A percentile compares a stretch with the other conserved stretches of the same genome.
These are phyloP conservation scores for Todiramphus chloris DNA, from an alignment of 2,113 vertebrate species.

Conservation along the genomic window DNA sequence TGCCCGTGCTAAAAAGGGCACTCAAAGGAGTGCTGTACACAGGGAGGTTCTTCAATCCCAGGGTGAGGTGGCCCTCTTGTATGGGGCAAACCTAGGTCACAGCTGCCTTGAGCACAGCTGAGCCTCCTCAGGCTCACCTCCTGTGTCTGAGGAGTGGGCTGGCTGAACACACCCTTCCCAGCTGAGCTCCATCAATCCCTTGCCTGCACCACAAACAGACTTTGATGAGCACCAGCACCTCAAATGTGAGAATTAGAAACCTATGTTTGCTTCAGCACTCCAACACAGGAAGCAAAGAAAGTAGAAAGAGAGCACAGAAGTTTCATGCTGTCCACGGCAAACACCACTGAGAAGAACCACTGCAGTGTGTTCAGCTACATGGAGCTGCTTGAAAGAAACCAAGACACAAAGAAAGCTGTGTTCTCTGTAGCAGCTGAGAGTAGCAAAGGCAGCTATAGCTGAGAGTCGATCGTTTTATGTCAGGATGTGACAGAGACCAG, in stretches of 20 bases:
- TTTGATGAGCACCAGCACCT: background rate
- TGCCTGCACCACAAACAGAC: background rate
- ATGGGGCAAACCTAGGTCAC: background rate
- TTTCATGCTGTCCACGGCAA: background rate
- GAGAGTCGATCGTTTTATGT: background rate
- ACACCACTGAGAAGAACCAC: background rate
- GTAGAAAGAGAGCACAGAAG: background rate
- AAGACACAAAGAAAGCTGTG: background rate
- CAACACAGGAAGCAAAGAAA: background rate
- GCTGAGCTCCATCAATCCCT: background rate
- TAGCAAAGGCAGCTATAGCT: background rate
- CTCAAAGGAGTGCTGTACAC: background rate
- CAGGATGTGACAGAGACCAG: background rate
- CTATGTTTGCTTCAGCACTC: background rate
- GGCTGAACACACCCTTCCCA: background rate
- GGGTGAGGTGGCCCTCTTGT: background rate
- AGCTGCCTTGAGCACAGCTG: background rate
- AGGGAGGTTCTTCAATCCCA: background rate
- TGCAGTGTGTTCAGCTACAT: background rate
- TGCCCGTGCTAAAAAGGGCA: rapidly evolving
- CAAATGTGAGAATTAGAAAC: background rate
- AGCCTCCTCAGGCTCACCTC: background rate
- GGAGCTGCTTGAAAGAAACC: background rate
- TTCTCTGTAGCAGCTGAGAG: background rate
- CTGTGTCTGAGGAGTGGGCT: background rate